phyloP scores from a whole-genome alignment of 2,113 vertebrate species.

The Hyperopisus bebe region DNA sequence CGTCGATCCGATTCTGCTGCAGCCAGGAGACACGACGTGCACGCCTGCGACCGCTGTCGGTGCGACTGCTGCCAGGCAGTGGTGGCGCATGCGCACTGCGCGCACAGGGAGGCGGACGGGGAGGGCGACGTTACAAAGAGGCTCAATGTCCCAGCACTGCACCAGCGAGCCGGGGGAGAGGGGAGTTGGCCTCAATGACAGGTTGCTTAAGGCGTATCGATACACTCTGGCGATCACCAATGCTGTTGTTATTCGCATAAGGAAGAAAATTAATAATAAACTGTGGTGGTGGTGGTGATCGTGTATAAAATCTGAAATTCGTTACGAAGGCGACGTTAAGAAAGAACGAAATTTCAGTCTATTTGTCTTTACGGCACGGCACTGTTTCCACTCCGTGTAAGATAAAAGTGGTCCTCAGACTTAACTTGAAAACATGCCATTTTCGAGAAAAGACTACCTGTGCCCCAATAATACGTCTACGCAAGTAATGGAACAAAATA shows the following conservation, averaged over 20 bases:
- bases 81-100: constrained; percentile 67
- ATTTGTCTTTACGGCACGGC: neutral
- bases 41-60: constrained; percentile 28
- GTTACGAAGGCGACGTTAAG: neutral
- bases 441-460: neutral
- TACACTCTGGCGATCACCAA: neutral
- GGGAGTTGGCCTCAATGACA: neutral
- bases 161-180: neutral
- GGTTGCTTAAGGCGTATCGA: neutral
- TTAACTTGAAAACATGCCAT: neutral
- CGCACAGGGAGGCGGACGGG: constrained; percentile 3
- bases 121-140: constrained; percentile 35
- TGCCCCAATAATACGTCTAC: neutral
- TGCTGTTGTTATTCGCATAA: neutral
- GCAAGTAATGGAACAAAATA: neutral
- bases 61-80: constrained; percentile 39
- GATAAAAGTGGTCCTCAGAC: neutral
- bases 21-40: constrained; percentile 36
- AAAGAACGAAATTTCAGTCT: neutral
- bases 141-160: constrained; percentile 5
- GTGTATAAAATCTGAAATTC: neutral
- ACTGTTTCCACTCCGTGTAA: neutral
- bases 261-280: neutral
- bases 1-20: constrained; percentile 40
- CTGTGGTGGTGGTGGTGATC: neutral